Evolutionary conservation across 2,797 vertebrate species (phyloP).

Genomic region (Monodelphis domestica): DNA sequence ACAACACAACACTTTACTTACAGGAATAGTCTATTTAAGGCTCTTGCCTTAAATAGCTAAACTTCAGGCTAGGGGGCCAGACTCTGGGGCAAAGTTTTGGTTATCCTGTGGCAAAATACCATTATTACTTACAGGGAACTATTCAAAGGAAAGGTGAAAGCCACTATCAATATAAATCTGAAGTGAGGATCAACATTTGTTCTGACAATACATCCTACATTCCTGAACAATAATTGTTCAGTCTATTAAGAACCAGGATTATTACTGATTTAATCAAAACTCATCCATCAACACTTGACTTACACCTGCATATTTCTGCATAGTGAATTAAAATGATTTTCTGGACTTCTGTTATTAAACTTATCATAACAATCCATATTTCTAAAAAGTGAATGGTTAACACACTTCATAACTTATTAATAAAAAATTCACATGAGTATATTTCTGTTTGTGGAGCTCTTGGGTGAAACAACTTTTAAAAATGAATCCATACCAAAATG

Average conservation of each 20-base stretch:
- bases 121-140: not conserved
- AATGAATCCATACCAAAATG: not conserved
- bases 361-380: not conserved
- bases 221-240: slow-evolving; percentile 2
- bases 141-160: not conserved
- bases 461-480: not conserved
- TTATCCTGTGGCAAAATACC: not conserved
- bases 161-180: not conserved
- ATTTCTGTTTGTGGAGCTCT: not conserved
- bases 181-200: not conserved
- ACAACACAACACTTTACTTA: not conserved
- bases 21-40: no score
- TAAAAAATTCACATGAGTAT: not conserved
- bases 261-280: not conserved
- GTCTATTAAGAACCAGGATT: slow-evolving; percentile 19
- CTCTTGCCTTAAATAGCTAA: not conserved
- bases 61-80: not conserved
- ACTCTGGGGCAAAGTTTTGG: not conserved
- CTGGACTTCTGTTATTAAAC: not conserved
- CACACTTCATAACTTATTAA: not conserved
- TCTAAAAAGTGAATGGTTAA: not conserved
- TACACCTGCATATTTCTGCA: not conserved
- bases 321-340: not conserved
- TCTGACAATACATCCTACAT: not conserved
- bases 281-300: not conserved